phyloP scores from a whole-genome alignment of 2,113 vertebrate species.

The Tupaia chinensis region DNA sequence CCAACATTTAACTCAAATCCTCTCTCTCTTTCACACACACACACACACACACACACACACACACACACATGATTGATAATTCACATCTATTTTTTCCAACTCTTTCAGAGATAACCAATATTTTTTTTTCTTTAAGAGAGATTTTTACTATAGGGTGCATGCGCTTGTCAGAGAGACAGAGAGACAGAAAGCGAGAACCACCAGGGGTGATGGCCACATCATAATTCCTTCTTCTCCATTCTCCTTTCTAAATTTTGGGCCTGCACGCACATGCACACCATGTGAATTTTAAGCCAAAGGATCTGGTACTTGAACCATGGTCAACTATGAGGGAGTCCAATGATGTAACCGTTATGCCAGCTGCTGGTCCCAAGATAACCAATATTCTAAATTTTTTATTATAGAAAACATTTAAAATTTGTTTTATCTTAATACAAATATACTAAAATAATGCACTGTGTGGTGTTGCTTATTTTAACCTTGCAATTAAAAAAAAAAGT shows the following conservation, averaged over 20 bases:
- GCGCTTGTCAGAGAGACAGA: no score
- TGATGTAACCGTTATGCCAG: no score
- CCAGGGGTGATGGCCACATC: no score
- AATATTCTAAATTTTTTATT: neutral
- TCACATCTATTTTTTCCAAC: neutral
- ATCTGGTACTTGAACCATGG: no score
- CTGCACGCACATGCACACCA: no score
- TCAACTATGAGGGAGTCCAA: no score
- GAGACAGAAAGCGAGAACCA: no score
- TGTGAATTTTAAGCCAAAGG: no score
- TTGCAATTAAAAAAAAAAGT: neutral
- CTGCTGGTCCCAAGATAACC: neutral
- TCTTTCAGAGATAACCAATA: neutral
- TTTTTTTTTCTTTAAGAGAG: neutral
- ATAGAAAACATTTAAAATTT: neutral
- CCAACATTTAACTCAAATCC: neutral
- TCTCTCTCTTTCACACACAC: accelerated
- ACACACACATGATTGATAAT: neutral
- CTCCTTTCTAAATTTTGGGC: no score
- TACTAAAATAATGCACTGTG: neutral
- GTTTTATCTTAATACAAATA: neutral
- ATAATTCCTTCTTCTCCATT: no score
- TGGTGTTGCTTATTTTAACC: neutral
- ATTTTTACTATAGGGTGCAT: no score
- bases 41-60: accelerated